Base-by-base conservation (phyloP, 2,797 vertebrate genomes). In the Linurgus olivaceus region DNA sequence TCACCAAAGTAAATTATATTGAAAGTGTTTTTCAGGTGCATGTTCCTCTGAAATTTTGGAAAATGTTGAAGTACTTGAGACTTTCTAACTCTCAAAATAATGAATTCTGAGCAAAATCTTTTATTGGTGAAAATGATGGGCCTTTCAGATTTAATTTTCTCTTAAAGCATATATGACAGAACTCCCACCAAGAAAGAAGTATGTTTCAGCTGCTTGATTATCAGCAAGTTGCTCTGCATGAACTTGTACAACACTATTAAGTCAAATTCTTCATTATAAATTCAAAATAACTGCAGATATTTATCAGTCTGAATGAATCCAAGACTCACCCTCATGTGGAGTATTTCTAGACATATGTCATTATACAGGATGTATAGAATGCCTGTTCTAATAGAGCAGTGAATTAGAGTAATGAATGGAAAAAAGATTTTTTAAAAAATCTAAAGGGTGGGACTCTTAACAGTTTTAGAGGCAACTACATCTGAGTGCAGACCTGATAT, bases 231-330 rank as follows among this genome's bases (percentile, higher is more conserved):
- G 61, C 40, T 88, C 77, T 97, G 94, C 66, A 86, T 92, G 67
- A 91, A 94, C 94, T 88, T 96, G 93, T 88, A 81, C 51, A 77
- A 68, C 21, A 50, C 40, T 35, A 75, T 92, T 94, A 94, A 90
- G 67, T 86, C 54, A 82, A 87, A 92, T 93, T 87, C 68, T 87
- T 95, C 42, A 96, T 94, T 95, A 94, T 57, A 91, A 94, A 95
- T 96, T 96, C 83, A 76, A 73, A 96, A 94, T 92, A 94, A 71
- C 50, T 94, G 68, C 81, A 95, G 92, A 95, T 96, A 93, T 89
- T 79, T 94, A 96, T 96, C 90, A 71, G 63, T 87, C 51, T 84
- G 74, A 78, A 51, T 7, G 5, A 91, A 52, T 80, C 42, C 67
- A 92, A 66, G 58, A 48, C 33, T 92, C 25, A 1, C 1, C 70